phyloP scores from a whole-genome alignment of 2,113 vertebrate species.

The Gobius niger region DNA sequence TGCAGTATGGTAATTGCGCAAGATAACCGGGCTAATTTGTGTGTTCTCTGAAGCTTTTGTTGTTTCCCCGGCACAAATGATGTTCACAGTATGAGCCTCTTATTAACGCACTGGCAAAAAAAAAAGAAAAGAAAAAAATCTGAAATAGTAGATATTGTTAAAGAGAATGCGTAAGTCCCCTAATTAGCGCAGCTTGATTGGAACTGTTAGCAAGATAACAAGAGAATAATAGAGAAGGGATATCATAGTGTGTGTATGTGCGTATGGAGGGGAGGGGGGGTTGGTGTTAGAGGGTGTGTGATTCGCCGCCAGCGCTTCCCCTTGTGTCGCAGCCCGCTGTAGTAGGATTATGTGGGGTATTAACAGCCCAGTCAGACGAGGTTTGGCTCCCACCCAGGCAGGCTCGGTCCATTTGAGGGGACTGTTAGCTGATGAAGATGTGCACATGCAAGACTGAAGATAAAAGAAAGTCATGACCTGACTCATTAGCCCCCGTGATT shows the following conservation, averaged over 20 bases:
- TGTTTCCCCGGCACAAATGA: conserved; percentile 69
- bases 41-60: conserved; percentile 73
- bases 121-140: conserved; percentile 33
- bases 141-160: conserved; percentile 67
- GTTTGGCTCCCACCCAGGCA: conserved; percentile 73
- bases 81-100: conserved; percentile 73
- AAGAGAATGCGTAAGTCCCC: conserved; percentile 73
- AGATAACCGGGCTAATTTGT: conserved; percentile 74
- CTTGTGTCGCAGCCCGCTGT: conserved; percentile 54
- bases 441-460: conserved; percentile 87
- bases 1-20: conserved; percentile 68
- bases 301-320: conserved; percentile 37
- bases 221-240: conserved; percentile 71
- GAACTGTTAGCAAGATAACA: conserved; percentile 73
- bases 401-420: conserved; percentile 73
- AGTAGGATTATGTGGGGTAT: conserved; percentile 70
- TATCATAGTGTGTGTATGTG: conserved; percentile 40
- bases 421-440: conserved; percentile 82
- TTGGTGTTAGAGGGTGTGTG: conserved; percentile 21
- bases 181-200: conserved; percentile 73
- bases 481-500: conserved; percentile 99
- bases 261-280: not conserved
- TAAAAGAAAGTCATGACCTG: conserved; percentile 95
- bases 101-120: conserved; percentile 68
- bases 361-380: conserved; percentile 71